phyloP scores from a whole-genome alignment of 2,797 vertebrate species.

The Calcarius lapponicus region DNA sequence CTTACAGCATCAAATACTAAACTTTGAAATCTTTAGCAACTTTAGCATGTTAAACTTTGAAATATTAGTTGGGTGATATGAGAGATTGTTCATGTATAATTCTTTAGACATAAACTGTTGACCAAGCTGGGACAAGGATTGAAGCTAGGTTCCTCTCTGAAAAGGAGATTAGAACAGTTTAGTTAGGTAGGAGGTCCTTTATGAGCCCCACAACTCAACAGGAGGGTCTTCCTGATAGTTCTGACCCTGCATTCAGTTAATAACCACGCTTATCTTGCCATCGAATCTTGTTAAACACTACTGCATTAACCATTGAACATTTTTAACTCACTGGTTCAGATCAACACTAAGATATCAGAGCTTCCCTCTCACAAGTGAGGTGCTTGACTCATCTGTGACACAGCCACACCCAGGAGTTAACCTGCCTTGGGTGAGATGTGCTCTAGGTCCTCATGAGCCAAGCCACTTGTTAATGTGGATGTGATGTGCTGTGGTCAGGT shows the following conservation, averaged over 20 bases:
- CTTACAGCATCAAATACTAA: background rate
- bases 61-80: background rate
- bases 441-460: accelerated
- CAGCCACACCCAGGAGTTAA: background rate
- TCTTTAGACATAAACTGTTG: background rate
- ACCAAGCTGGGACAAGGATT: accelerated
- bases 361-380: background rate
- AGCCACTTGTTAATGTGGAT: accelerated
- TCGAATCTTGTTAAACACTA: background rate
- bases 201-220: background rate
- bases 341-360: background rate
- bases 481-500: background rate
- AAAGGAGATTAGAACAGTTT: background rate
- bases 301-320: background rate
- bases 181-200: background rate
- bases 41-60: background rate
- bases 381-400: background rate
- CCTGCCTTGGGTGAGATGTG: background rate
- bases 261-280: background rate
- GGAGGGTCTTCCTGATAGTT: background rate
- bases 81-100: background rate
- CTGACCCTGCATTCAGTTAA: background rate
- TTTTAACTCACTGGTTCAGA: background rate
- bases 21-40: background rate
- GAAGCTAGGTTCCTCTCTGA: background rate